These are phyloP conservation scores for Ceratina calcarata DNA, from an alignment of 1,140 invertebrate species.

Conservation along the genomic window DNA sequence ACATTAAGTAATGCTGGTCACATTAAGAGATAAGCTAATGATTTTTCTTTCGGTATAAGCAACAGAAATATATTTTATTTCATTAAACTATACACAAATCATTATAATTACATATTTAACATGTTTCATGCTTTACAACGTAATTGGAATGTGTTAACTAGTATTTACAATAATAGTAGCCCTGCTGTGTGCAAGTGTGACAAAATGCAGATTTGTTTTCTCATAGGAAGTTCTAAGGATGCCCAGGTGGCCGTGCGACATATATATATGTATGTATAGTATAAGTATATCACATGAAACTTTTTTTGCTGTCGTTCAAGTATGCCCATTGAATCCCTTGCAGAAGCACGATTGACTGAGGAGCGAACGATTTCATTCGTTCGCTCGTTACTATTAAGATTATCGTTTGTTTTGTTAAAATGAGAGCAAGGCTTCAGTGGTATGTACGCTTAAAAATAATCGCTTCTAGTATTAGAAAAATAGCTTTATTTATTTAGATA, in stretches of 20 bases:
- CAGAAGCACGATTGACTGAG: conserved; percentile 73
- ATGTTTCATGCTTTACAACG: conserved; percentile 78
- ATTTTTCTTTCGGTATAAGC: conserved; percentile 73
- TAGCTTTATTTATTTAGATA: conserved; percentile 80
- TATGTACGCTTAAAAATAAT: conserved; percentile 78
- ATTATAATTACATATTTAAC: conserved; percentile 80
- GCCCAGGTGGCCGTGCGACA: conserved; percentile 68
- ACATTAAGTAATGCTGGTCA: conserved; percentile 79
- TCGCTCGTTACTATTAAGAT: conserved; percentile 41
- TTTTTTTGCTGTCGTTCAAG: conserved; percentile 73
- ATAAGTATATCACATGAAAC: conserved; percentile 74
- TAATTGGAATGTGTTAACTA: conserved; percentile 80
- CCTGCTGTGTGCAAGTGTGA: conserved; percentile 78
- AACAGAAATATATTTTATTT: conserved; percentile 79
- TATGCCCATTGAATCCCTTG: conserved; percentile 80
- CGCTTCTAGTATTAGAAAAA: conserved; percentile 80
- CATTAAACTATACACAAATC: conserved; percentile 80
- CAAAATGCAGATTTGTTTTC: conserved; percentile 71
- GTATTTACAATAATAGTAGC: conserved; percentile 79
- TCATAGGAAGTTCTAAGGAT: conserved; percentile 72
- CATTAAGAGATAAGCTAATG: no score
- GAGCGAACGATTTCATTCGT: conserved; percentile 56
- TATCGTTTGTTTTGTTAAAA: conserved; percentile 56
- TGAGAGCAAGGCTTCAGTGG: conserved; percentile 81
- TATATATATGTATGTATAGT: conserved; percentile 57